Conservation (phyloP, 2,113 vertebrate genomes). For the Sebastes fasciatus region DNA sequence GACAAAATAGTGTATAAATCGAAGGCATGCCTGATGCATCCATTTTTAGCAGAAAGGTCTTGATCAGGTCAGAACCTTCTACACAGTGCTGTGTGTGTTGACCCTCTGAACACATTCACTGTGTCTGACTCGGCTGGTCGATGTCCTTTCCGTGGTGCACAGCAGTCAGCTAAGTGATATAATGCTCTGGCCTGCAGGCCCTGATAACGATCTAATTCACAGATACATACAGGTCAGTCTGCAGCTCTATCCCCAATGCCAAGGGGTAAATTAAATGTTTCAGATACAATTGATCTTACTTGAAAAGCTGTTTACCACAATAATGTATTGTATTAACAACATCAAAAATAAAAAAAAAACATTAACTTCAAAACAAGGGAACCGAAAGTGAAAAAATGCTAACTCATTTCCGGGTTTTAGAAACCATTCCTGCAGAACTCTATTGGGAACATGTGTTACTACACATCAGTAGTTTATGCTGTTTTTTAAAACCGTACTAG, state of each 20-base stretch:
- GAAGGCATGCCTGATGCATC: neutral
- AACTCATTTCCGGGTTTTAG: neutral
- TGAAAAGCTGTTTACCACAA: neutral
- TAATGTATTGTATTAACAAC: no score
- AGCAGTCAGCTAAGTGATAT: neutral
- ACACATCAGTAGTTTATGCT: neutral
- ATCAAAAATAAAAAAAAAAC: no score
- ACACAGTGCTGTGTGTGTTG: neutral
- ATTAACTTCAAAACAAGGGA: no score
- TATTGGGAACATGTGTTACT: neutral
- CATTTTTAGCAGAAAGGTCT: neutral
- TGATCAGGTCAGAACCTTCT: neutral
- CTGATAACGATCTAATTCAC: neutral
- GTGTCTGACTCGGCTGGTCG: neutral
- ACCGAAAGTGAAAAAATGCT: neutral
- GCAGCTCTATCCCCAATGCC: neutral
- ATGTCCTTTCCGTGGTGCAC: neutral
- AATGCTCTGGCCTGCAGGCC: neutral
- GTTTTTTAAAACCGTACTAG: neutral
- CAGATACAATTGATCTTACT: neutral
- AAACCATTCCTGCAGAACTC: neutral
- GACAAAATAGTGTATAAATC: neutral
- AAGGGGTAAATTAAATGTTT: neutral
- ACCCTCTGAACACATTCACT: neutral
- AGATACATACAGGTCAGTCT: neutral